These are phyloP conservation scores for Lymantria dispar DNA, from an alignment of 2,888 invertebrate species.

Conservation along the genomic window DNA sequence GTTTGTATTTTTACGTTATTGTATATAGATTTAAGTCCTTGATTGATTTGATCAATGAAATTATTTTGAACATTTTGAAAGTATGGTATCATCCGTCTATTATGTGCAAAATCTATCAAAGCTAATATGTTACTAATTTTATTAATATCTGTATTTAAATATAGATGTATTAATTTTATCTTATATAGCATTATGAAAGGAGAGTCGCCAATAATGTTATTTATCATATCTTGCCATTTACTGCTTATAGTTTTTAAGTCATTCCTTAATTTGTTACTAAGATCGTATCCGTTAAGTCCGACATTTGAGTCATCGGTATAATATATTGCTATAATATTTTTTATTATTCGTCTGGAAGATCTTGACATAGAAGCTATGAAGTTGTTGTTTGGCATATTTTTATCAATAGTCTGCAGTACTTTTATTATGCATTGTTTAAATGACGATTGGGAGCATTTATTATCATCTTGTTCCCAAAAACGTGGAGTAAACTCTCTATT, in stretches of 20 bases:
- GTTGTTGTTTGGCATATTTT: conserved; percentile 31
- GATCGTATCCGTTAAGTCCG: conserved; percentile 31
- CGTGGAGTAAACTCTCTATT: not conserved
- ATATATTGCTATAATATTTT: conserved; percentile 43
- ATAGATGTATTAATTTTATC: conserved; percentile 53
- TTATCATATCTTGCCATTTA: conserved; percentile 42
- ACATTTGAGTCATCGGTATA: conserved; percentile 34
- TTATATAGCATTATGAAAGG: conserved; percentile 39
- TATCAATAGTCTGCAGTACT: conserved; percentile 46
- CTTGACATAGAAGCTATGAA: conserved; percentile 41
- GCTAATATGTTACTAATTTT: conserved; percentile 49
- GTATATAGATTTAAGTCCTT: conserved; percentile 36
- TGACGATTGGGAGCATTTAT: conserved; percentile 4
- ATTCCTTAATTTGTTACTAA: conserved; percentile 42
- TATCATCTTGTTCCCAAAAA: not conserved
- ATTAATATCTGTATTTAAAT: conserved; percentile 44
- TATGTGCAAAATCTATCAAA: conserved; percentile 43
- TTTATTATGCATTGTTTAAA: conserved; percentile 34
- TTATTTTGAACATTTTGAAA: conserved; percentile 31
- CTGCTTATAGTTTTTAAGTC: conserved; percentile 46
- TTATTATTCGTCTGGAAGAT: conserved; percentile 41
- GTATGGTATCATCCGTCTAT: conserved; percentile 42
- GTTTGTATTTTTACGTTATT: conserved; percentile 35
- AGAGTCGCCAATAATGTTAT: conserved; percentile 29
- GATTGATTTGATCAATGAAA: conserved; percentile 37